Evolutionary conservation across 1,140 invertebrate species (phyloP), one percentile per base, ranked within the genome.

Genomic region (Monochamus saltuarius): DNA sequence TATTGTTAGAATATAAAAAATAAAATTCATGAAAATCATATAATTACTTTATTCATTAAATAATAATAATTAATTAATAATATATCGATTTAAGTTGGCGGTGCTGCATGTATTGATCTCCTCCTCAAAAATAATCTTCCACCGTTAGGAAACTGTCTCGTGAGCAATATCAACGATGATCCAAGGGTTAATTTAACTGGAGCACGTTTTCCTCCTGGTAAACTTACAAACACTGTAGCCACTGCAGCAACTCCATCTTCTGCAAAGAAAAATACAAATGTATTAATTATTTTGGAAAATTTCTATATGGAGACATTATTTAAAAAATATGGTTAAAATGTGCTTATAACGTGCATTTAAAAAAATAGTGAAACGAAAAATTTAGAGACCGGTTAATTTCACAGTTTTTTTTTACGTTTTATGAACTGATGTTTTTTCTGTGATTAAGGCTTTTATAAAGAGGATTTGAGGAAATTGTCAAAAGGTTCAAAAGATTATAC

Each of bases 201-300:
- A 13, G 88, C 86, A 46, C 82, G 80, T 17, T 81, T 77, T 0
- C 89, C 91, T n/a, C 92, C 92, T 2, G 94, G 92, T 59, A 95
- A 77, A 67, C 88, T 87, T 40, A 98, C 87, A 63, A 97, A 87
- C 35, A 96, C 88, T 0, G 95, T 95, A 10, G 89, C 89, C 10
- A 97, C 90, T 1, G 92, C 94, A 0, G 94, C 92, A 10, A 91
- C 80, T 7, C 89, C 89, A 79, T 97, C 93, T 45, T 85, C 84
- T 75, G 49, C 38, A 68, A 70, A 53, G 38, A 57, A 56, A 37
- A 58, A 43, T 46, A 49, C n/a, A 52, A 49, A 40, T 40, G 11
- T 40, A 3, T n/a, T n/a, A 40, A n/a, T n/a, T n/a, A n/a, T n/a
- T n/a, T n/a, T n/a, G n/a, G n/a, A n/a, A n/a, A n/a, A n/a, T n/a